Percentiles rank a stretch among this genome's conserved stretches.
These are phyloP conservation scores for Mylabris sibirica DNA, from an alignment of 2,888 invertebrate genomes.

Conservation along the genomic window DNA sequence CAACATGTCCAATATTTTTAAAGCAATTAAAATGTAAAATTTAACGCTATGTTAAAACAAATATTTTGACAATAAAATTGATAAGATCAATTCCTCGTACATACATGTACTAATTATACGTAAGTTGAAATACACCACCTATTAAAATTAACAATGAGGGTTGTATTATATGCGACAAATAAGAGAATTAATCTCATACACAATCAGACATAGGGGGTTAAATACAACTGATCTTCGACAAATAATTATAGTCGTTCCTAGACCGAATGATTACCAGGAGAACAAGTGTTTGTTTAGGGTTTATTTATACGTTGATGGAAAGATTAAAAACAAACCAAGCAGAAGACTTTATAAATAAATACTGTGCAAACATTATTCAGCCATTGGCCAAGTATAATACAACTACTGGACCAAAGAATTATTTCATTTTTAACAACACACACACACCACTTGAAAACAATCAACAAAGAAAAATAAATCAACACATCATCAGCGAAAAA, in stretches of 20 bases:
- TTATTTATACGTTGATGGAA: conserved; percentile 57
- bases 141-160: conserved; percentile 51
- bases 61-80: background rate
- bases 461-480: background rate
- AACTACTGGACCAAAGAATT: conserved; percentile 53
- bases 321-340: conserved; percentile 62
- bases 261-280: conserved; percentile 52
- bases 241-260: conserved; percentile 54
- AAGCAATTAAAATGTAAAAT: no score
- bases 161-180: conserved; percentile 47
- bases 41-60: conserved; percentile 22
- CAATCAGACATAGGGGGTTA: conserved; percentile 24
- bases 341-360: conserved; percentile 58
- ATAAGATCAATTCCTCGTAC: conserved; percentile 47
- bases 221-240: conserved; percentile 53
- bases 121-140: conserved; percentile 54
- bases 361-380: conserved; percentile 50
- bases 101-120: conserved; percentile 54
- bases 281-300: conserved; percentile 60
- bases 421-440: conserved; percentile 29
- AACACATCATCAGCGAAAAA: conserved; percentile 14
- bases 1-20: background rate
- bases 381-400: conserved; percentile 53
- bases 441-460: conserved; percentile 15
- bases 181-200: conserved; percentile 45